Percentiles rank a stretch among this genome's conserved stretches.
phyloP scores from a whole-genome alignment of 2,797 vertebrate species.

The Molossus alvarezi region DNA sequence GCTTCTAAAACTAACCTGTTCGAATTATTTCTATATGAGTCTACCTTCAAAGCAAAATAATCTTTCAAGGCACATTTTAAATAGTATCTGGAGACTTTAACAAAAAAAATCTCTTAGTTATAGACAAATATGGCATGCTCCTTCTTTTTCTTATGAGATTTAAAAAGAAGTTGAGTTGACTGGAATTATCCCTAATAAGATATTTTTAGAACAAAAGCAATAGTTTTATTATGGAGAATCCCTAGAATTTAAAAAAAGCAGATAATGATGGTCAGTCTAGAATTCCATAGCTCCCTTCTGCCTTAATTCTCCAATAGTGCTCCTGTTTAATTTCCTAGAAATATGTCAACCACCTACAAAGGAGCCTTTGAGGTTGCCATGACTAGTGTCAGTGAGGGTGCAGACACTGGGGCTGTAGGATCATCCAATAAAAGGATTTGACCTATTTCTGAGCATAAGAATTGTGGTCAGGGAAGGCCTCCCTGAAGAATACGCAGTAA shows the following conservation, averaged over 20 bases:
- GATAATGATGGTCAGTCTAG: neutral
- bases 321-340: conserved; percentile 38
- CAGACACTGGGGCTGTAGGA: no score
- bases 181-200: neutral
- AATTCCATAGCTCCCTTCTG: neutral
- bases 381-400: neutral
- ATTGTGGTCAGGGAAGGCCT: neutral
- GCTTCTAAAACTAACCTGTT: conserved; percentile 38
- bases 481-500: neutral
- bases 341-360: neutral
- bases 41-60: neutral
- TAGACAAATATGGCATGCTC: neutral
- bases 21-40: conserved; percentile 12
- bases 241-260: conserved; percentile 37
- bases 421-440: neutral
- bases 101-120: conserved; percentile 22
- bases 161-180: neutral
- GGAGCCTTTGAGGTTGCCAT: neutral
- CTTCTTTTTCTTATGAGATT: conserved; percentile 6
- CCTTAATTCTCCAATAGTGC: neutral
- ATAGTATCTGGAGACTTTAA: neutral
- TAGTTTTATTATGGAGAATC: conserved; percentile 37
- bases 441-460: neutral
- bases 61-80: conserved; percentile 52
- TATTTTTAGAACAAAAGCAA: conserved; percentile 21